phyloP scores from a whole-genome alignment of 2,113 vertebrate species.

The Xiphophorus maculatus region DNA sequence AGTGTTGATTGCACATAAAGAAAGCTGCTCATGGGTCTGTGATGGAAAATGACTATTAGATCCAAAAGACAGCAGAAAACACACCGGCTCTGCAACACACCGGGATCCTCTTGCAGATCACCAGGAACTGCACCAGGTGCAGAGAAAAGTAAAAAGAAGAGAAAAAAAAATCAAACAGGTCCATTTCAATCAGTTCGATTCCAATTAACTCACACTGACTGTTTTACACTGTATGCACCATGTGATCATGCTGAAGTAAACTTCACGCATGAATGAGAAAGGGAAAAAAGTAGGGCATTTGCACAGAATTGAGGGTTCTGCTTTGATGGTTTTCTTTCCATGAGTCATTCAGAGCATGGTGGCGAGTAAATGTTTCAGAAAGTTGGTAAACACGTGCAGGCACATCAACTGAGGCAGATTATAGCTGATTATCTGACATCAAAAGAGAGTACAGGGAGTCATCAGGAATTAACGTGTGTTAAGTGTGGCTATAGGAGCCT shows the following conservation, averaged over 20 bases:
- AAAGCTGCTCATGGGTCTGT: constrained; percentile 23
- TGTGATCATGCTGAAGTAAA: constrained; percentile 20
- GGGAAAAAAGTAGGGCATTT: constrained; percentile 38
- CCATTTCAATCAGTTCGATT: constrained; percentile 13
- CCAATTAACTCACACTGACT: background rate
- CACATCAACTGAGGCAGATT: background rate
- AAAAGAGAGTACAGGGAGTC: background rate
- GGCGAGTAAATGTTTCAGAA: constrained; percentile 24
- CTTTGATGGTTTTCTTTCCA: constrained; percentile 54
- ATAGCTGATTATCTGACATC: background rate
- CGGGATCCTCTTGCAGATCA: constrained; percentile 41
- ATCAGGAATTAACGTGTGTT: background rate
- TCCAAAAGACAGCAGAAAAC: constrained; percentile 67
- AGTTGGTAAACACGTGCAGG: constrained; percentile 16
- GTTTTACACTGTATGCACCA: background rate
- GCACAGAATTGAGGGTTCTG: constrained; percentile 53
- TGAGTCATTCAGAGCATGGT: constrained; percentile 53
- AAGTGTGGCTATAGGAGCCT: background rate
- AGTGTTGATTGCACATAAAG: constrained; percentile 42
- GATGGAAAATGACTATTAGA: constrained; percentile 38
- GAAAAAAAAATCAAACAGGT: constrained; percentile 15
- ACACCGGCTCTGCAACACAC: constrained; percentile 18
- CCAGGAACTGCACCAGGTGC: constrained; percentile 45
- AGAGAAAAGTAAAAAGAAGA: constrained; percentile 33
- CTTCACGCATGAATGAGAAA: constrained; percentile 28